Conservation (phyloP, 1,140 invertebrate species). For the Lucilia cuprina region DNA sequence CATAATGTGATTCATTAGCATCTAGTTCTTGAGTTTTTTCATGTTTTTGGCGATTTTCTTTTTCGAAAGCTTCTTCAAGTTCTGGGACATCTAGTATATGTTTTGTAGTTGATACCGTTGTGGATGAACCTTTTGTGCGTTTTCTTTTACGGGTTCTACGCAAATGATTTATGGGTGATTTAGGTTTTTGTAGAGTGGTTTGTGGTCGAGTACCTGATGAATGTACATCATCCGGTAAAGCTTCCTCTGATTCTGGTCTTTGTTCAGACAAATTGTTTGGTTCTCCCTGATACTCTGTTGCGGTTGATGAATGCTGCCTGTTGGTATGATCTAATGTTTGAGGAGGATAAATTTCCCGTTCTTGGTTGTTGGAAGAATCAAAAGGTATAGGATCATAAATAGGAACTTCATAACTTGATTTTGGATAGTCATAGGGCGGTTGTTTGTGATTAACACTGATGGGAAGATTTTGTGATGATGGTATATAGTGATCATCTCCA, state of each 20-base stretch:
- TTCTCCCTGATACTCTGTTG: too few species aligned
- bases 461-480: constrained; percentile 50
- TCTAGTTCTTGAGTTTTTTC: constrained; percentile 44
- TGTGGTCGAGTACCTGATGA: not conserved
- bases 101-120: constrained; percentile 41
- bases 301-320: constrained; percentile 16
- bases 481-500: constrained; percentile 45
- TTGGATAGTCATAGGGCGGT: constrained; percentile 56
- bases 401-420: constrained; percentile 60
- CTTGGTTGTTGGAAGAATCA: constrained; percentile 50
- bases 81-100: constrained; percentile 56
- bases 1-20: constrained; percentile 46
- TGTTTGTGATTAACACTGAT: constrained; percentile 51
- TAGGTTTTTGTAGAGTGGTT: not conserved
- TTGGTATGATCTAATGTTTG: constrained; percentile 25
- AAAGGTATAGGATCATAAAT: constrained; percentile 60
- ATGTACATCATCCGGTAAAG: not conserved
- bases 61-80: constrained; percentile 54
- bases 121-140: constrained; percentile 40
- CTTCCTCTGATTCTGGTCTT: not conserved
- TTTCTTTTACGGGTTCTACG: constrained; percentile 38
- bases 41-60: constrained; percentile 39
- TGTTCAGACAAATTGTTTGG: too few species aligned
- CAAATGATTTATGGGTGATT: not conserved
- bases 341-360: constrained; percentile 55